Percentiles rank a stretch among this genome's conserved stretches.
Evolutionary conservation across 64 coral and sea anemone species (phyloP).

Genomic region (Montipora cactus): DNA sequence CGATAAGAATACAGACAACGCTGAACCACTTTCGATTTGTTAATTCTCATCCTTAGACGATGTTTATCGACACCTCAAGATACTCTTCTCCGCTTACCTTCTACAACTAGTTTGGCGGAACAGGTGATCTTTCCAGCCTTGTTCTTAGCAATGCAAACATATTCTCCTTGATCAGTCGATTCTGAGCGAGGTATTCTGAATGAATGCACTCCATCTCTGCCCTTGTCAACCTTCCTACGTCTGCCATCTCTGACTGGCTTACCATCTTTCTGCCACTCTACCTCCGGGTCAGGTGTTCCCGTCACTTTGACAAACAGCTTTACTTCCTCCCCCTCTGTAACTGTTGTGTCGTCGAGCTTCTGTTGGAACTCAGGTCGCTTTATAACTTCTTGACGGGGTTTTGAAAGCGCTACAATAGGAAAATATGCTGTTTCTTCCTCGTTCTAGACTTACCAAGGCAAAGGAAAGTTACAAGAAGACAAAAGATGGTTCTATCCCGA

Average conservation of each 20-base stretch:
- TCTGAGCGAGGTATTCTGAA: slow-evolving; percentile 25
- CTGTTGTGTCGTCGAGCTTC: slow-evolving; percentile 64
- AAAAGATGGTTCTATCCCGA: too few relatives aligned
- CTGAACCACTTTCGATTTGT: too few relatives aligned
- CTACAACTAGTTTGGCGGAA: slow-evolving; percentile 49
- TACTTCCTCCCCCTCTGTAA: slow-evolving; percentile 64
- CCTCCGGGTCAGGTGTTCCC: slow-evolving; percentile 69
- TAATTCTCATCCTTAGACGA: too few relatives aligned
- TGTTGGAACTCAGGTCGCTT: slow-evolving; percentile 70
- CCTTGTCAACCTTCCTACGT: slow-evolving; percentile 56
- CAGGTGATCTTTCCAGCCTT: slow-evolving; percentile 43
- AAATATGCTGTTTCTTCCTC: too few relatives aligned
- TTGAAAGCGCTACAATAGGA: slow-evolving; percentile 23
- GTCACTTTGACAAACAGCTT: slow-evolving; percentile 70
- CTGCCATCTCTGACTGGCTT: slow-evolving; percentile 72
- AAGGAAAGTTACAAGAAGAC: too few relatives aligned
- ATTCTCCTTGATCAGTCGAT: slow-evolving; percentile 53
- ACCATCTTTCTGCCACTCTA: slow-evolving; percentile 91
- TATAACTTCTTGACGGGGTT: slow-evolving; percentile 23
- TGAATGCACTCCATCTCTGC: slow-evolving; percentile 31
- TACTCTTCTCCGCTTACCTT: background rate
- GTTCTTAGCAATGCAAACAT: slow-evolving; percentile 62
- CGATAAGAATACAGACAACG: too few relatives aligned
- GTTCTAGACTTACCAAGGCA: too few relatives aligned
- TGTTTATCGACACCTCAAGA: too few relatives aligned